Conservation (phyloP, 2,888 invertebrate species). For the Dione juno region DNA sequence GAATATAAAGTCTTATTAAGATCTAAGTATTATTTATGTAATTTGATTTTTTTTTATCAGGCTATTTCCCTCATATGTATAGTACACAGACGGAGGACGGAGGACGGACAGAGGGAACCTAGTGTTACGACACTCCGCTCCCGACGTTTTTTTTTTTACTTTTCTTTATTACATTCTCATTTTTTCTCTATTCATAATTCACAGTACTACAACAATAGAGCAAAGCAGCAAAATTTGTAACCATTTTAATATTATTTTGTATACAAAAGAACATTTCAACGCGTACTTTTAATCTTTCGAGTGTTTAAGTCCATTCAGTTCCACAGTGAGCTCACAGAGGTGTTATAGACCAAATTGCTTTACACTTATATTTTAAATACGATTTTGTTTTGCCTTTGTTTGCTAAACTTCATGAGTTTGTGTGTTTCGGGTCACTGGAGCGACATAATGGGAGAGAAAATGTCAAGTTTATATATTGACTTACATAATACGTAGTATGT, state of each 20-base stretch:
- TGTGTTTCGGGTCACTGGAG: constrained; percentile 16
- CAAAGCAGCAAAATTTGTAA: constrained; percentile 1
- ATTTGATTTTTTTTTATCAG: too few species aligned
- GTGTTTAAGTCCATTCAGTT: constrained; percentile 43
- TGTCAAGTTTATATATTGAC: constrained; percentile 19
- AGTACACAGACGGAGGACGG: too few species aligned
- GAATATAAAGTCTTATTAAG: too few species aligned
- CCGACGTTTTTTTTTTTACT: too few species aligned
- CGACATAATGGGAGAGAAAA: background rate
- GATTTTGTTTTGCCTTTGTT: constrained; percentile 32
- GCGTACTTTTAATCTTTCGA: constrained; percentile 47
- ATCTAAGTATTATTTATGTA: too few species aligned
- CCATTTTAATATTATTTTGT: constrained; percentile 25
- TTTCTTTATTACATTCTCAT: too few species aligned
- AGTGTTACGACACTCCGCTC: too few species aligned
- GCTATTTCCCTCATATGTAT: too few species aligned
- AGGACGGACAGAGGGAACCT: too few species aligned
- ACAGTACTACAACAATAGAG: background rate
- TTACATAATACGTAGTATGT: background rate
- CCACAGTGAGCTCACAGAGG: constrained; percentile 15
- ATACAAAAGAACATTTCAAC: constrained; percentile 43
- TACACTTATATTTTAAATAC: constrained; percentile 39
- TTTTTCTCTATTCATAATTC: background rate
- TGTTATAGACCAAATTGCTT: constrained; percentile 42
- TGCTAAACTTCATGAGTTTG: constrained; percentile 6